A percentile compares a stretch with the other conserved stretches of the same genome.
Evolutionary conservation across 2,888 invertebrate genomes (phyloP).

Genomic region (Chydorus sphaericus): DNA sequence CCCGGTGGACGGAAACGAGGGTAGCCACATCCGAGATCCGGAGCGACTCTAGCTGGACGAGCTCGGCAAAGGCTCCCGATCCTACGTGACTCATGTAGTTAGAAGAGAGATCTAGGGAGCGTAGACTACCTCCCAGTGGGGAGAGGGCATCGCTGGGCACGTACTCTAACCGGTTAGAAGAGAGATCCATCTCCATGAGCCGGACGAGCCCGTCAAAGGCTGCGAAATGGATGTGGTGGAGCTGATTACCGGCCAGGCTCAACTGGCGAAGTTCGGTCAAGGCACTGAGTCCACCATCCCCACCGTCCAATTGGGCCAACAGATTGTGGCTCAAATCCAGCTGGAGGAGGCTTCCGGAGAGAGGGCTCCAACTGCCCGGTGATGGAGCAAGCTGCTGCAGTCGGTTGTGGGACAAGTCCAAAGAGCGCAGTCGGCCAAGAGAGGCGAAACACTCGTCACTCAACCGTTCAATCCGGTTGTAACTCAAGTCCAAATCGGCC

Average conservation of each 20-base stretch:
- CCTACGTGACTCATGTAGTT: conserved; percentile 11
- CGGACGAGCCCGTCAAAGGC: conserved; percentile 4
- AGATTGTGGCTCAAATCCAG: conserved; percentile 9
- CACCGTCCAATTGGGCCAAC: conserved; percentile 9
- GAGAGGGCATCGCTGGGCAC: conserved; percentile 2
- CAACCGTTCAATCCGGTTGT: background rate
- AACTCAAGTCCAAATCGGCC: conserved; percentile 4
- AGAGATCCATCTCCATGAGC: background rate
- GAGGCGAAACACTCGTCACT: conserved; percentile 6
- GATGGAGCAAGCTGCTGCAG: conserved; percentile 5
- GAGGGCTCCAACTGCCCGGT: conserved; percentile 3
- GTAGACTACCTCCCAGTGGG: conserved; percentile 3
- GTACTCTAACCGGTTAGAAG: conserved; percentile 5
- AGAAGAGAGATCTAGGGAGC: conserved; percentile 4
- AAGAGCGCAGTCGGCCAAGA: background rate
- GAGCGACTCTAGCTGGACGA: background rate
- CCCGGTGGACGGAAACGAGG: background rate
- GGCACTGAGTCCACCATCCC: background rate
- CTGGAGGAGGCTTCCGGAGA: background rate
- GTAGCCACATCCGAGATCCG: conserved; percentile 1
- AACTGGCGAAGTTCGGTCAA: conserved; percentile 9
- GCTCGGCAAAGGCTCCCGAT: conserved; percentile 4
- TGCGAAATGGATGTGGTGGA: conserved; percentile 12
- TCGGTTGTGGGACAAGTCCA: conserved; percentile 2
- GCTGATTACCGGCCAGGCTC: conserved; percentile 2